Evolutionary conservation across 1,140 invertebrate species (phyloP).

Genomic region (Drosophila bocqueti): DNA sequence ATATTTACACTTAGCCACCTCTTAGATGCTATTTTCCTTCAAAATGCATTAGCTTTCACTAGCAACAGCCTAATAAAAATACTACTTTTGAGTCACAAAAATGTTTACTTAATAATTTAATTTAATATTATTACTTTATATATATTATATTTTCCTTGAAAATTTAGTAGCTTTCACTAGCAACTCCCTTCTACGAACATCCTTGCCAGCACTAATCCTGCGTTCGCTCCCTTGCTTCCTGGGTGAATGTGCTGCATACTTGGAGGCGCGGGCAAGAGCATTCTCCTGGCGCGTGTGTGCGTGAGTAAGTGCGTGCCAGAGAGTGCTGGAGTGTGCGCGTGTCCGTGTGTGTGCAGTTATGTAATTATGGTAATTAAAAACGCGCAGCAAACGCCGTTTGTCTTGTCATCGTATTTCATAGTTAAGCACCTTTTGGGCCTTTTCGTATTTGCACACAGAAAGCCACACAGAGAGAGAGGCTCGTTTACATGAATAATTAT

Average conservation of each 20-base stretch:
- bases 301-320: slow-evolving; percentile 28
- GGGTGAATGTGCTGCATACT: slow-evolving; percentile 67
- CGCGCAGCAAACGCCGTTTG: slow-evolving; percentile 50
- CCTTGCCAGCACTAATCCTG: slow-evolving; percentile 11
- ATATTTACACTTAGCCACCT: too few relatives aligned
- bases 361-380: slow-evolving; percentile 83
- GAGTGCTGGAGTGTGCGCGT: neutral
- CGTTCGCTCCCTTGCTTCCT: slow-evolving; percentile 10
- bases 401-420: slow-evolving; percentile 64
- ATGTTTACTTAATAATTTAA: too few relatives aligned
- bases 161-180: neutral
- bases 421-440: slow-evolving; percentile 59
- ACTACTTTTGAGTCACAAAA: too few relatives aligned
- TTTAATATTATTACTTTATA: too few relatives aligned
- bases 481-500: slow-evolving; percentile 47
- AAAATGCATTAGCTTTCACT: too few relatives aligned
- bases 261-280: slow-evolving; percentile 60
- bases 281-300: slow-evolving; percentile 33
- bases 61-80: too few relatives aligned
- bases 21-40: too few relatives aligned
- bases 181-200: neutral
- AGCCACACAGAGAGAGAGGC: slow-evolving; percentile 33
- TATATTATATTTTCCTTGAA: too few relatives aligned
- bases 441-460: slow-evolving; percentile 52
- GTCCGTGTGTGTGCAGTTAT: slow-evolving; percentile 61